Base-by-base conservation (phyloP, 2,113 vertebrate genomes). In the Plectropomus leopardus region DNA sequence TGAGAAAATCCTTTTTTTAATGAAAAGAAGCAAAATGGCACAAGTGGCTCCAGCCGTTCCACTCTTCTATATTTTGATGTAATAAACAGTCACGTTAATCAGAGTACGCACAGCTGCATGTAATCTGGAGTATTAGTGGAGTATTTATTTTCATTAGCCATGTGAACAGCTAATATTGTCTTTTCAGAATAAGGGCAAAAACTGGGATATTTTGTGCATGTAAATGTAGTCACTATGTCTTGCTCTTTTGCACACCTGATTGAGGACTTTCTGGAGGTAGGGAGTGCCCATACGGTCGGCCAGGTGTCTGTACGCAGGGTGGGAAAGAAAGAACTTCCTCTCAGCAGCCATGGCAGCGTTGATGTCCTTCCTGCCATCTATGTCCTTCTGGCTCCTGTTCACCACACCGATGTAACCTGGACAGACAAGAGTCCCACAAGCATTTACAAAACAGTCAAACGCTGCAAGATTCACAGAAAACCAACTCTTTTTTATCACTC, bases 251-350 rank as follows among this genome's bases (percentile, higher is more conserved):
- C 51, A 88, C 93, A 99, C 98, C 97, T 99, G 98, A 92, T 99
- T 99, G 90, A 99, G 95, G 15, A 94, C 65, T 94, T 99, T 99
- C 95, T 99, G 98, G 75, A 99, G 96, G 92, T 96, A 99, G 4
- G 97, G 95, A 0, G 98, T 99, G 57, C 98, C 98, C 98, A 99
- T 99, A 8, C 98, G 98, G n/a, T 99, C 98, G 1, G 98, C 98
- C 93, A 99, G 90, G 92, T 99, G 98, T 93, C 98, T 95, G 69
- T 99, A 99, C 1, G 94, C 93, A 1, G 98, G 96, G 63, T 99
- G 98, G n/a, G 97, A 96, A 54, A 99, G 96, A 75, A 99, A 99
- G 86, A 99, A 99, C 85, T 99, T 99, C 70, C 97, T 96, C 88
- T 99, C 98, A 0, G 98, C 98, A 2, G 94, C 96, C 91, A 99